phyloP scores from a whole-genome alignment of 2,797 vertebrate species.

The Enteromius trimaculatus region DNA sequence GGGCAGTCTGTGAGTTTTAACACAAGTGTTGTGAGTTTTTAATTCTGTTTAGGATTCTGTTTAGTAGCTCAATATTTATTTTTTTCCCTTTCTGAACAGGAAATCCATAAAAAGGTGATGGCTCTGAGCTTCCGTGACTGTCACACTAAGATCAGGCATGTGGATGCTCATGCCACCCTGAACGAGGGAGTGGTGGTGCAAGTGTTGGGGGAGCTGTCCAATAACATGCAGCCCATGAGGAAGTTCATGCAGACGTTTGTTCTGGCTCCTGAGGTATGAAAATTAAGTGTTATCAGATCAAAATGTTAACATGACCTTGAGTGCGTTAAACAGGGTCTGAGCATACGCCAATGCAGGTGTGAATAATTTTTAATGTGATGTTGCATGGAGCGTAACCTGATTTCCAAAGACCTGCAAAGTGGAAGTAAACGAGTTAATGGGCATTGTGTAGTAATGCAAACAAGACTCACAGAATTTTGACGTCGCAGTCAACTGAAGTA shows the following conservation, averaged over 20 bases:
- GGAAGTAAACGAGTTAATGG: too few species aligned
- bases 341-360: background rate
- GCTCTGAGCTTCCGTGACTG: conserved; percentile 95
- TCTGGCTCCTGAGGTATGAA: conserved; percentile 90
- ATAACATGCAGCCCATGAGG: conserved; percentile 96
- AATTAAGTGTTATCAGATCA: background rate
- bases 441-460: background rate
- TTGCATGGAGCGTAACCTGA: background rate
- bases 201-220: conserved; percentile 97
- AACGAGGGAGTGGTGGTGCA: conserved; percentile 97
- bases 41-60: background rate
- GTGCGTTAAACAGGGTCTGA: background rate
- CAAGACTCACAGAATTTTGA: background rate
- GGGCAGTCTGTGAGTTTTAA: conserved; percentile 89
- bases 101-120: conserved; percentile 97
- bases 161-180: conserved; percentile 95
- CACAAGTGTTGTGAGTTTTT: background rate
- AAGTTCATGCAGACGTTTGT: conserved; percentile 98
- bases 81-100: conserved; percentile 71
- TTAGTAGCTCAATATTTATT: background rate
- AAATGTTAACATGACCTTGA: background rate
- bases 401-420: background rate
- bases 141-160: conserved; percentile 95
- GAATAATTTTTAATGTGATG: too few species aligned
- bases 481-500: too few species aligned